A percentile compares a stretch with the other conserved stretches of the same genome.
These are phyloP conservation scores for Metridium senile DNA, from an alignment of 92 coral and sea anemone species.

Conservation along the genomic window DNA sequence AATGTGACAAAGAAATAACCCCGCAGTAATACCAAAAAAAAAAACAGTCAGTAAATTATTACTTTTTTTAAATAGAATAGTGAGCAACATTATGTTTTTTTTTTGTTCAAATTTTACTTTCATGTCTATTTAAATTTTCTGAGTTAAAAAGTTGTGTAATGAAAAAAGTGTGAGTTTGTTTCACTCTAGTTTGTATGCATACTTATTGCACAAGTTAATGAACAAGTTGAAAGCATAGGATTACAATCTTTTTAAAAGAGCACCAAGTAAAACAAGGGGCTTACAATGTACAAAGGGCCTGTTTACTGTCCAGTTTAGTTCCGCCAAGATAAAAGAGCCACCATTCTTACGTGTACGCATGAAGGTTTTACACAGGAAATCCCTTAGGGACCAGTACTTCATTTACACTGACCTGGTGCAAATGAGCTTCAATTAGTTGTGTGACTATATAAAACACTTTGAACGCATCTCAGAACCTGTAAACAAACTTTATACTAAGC, in stretches of 20 bases:
- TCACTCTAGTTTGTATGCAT: background rate
- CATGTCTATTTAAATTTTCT: no score
- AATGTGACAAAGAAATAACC: background rate
- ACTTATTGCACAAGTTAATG: background rate
- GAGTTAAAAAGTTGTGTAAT: no score
- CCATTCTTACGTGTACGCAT: conserved; percentile 2
- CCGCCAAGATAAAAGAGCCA: conserved; percentile 1
- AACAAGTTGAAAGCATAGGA: conserved; percentile 3
- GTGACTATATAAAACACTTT: background rate
- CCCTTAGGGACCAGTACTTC: conserved; percentile 21
- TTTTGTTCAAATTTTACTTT: no score
- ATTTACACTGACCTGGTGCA: conserved; percentile 10
- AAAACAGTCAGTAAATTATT: background rate
- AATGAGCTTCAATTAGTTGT: conserved; percentile 14
- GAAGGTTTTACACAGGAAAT: conserved; percentile 2
- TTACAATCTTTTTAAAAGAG: background rate
- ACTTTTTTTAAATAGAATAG: no score
- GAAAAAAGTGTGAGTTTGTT: background rate
- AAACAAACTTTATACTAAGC: background rate
- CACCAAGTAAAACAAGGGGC: conserved; percentile 16
- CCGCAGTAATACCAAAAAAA: background rate
- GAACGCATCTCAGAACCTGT: background rate
- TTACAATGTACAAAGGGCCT: background rate
- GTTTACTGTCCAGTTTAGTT: conserved; percentile 18
- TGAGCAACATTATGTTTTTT: no score